phyloP scores from a whole-genome alignment of 1,140 invertebrate genomes.

The Trichogramma pretiosum region DNA sequence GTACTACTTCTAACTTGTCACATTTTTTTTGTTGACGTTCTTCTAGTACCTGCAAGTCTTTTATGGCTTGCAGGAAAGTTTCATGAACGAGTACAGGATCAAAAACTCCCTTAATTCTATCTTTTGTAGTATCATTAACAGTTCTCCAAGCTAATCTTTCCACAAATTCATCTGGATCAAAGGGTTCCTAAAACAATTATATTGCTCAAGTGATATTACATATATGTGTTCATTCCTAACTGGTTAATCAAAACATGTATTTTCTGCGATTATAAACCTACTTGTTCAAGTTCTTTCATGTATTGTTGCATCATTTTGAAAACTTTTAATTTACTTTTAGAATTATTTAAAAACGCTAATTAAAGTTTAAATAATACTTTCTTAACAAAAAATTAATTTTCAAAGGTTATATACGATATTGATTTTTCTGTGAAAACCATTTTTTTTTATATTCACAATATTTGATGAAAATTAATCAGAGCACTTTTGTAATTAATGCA shows the following conservation, averaged over 20 bases:
- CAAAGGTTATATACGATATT: no score
- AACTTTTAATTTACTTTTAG: no score
- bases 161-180: slow-evolving; percentile 95
- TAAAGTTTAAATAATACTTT: background rate
- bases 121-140: slow-evolving; percentile 64
- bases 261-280: slow-evolving; percentile 30
- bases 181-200: slow-evolving; percentile 66
- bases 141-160: slow-evolving; percentile 91
- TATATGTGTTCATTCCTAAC: background rate
- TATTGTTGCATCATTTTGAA: slow-evolving; percentile 75
- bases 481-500: no score
- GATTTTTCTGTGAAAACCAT: no score
- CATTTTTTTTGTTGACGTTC: slow-evolving; percentile 82
- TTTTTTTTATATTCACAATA: no score
- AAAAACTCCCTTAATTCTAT: slow-evolving; percentile 58
- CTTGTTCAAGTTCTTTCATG: slow-evolving; percentile 72
- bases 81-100: slow-evolving; percentile 76
- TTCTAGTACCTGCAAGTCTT: slow-evolving; percentile 70
- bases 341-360: background rate
- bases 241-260: slow-evolving; percentile 2
- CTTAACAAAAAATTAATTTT: no score
- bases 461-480: no score
- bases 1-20: slow-evolving; percentile 70
- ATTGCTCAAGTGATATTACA: background rate
- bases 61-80: slow-evolving; percentile 86